Base-by-base conservation (phyloP, 2,113 vertebrate species). In the Astur gentilis region DNA sequence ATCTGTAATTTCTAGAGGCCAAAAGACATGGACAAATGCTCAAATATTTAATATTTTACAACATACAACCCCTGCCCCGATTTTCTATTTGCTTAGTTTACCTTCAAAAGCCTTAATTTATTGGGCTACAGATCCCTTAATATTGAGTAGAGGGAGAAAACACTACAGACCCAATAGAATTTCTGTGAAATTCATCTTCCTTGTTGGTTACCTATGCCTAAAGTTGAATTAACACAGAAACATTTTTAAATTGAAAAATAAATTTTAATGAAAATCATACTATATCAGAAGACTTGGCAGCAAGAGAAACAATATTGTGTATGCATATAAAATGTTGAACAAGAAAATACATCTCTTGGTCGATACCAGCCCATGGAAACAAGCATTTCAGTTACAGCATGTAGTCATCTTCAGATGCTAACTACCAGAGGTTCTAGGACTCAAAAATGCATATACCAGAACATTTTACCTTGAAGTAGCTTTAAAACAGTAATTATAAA, bases 11-110 rank as follows among this genome's bases (percentile, higher is more conserved):
- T 89, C 11, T 73, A 72, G 54, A 86, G 32, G 25, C 13, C 88
- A 96, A 93, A 88, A 90, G 25, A 58, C 34, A 67, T 22, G 26
- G 36, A 92, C 73, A 61, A 88, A 54, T n/a, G 22, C 27, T 91
- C 25, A 81, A 70, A 87, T 45, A 83, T 40, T 70, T 66, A 66
- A 23, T 81, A 77, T 66, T 75, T 50, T 65, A 66, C 29, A 86
- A 77, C 10, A 55, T 27, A 49, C 13, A 44, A 1, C 3, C 8
- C 14, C 16, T 3, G 1, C 8, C 17, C 10, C 1, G 1, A 49
- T 84, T 73, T 91, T 71, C 23, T 66, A 7, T 58, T 93, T 79
- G 32, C 57, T 82, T 61, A 49, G 6, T 77, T 95, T 69, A 32
- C 62, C 25, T 81, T 58, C 34, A 62, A 89, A 72, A 58, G 31